Conservation (phyloP, 1,140 invertebrate genomes). For the Dendrolimus punctatus region DNA sequence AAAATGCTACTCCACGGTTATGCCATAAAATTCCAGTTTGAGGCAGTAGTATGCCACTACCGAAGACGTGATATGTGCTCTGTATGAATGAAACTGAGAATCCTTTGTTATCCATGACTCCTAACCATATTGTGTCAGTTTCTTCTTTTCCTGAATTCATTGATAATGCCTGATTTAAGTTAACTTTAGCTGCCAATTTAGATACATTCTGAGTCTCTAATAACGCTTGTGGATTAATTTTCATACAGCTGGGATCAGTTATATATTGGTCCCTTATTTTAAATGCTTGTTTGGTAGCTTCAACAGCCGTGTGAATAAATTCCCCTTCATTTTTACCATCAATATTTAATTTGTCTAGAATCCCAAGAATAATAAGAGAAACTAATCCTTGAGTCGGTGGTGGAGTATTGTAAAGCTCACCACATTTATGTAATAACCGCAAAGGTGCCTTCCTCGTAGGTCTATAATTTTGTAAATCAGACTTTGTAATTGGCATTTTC, state of each 20-base stretch:
- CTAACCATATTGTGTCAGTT: slow-evolving; percentile 60
- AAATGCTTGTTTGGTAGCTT: slow-evolving; percentile 59
- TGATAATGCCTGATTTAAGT: slow-evolving; percentile 24
- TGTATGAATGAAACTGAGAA: slow-evolving; percentile 63
- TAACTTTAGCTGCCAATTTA: slow-evolving; percentile 43
- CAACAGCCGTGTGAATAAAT: slow-evolving; percentile 54
- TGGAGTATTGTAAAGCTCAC: slow-evolving; percentile 48
- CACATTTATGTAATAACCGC: slow-evolving; percentile 33
- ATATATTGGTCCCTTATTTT: slow-evolving; percentile 47
- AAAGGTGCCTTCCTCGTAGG: slow-evolving; percentile 41
- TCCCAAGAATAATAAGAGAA: slow-evolving; percentile 48
- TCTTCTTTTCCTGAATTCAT: slow-evolving; percentile 31
- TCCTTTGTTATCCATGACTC: slow-evolving; percentile 54
- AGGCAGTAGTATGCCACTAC: slow-evolving; percentile 49
- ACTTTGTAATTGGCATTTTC: slow-evolving; percentile 49
- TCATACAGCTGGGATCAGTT: slow-evolving; percentile 53
- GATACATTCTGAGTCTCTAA: slow-evolving; percentile 28
- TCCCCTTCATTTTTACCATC: slow-evolving; percentile 49
- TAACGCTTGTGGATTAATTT: slow-evolving; percentile 35
- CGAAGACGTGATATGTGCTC: slow-evolving; percentile 48
- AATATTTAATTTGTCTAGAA: slow-evolving; percentile 48
- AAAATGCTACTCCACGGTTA: slow-evolving; percentile 49
- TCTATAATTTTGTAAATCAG: slow-evolving; percentile 49
- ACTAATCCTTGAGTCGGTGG: slow-evolving; percentile 56
- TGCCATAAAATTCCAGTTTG: slow-evolving; percentile 57